Conservation (phyloP, 2,797 vertebrate species). For the Acestrorhynchus altus region DNA sequence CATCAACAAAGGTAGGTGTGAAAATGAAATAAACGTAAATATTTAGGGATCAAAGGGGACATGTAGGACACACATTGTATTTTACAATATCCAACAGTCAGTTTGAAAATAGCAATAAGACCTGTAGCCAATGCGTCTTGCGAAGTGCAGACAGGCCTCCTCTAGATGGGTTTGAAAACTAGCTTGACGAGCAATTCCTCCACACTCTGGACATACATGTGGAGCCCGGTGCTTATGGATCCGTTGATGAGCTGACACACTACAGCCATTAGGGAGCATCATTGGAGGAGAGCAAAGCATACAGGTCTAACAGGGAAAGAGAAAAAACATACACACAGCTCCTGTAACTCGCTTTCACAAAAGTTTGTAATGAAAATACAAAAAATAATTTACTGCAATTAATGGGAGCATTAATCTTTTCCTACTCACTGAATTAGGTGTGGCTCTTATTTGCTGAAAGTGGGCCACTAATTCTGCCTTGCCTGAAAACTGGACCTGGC, state of each 20-base stretch:
- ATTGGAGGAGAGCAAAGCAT: constrained; percentile 87
- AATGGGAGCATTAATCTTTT: background rate
- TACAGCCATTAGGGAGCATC: constrained; percentile 93
- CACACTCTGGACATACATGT: constrained; percentile 93
- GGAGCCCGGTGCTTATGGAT: constrained; percentile 88
- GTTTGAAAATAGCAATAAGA: constrained; percentile 54
- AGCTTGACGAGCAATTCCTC: constrained; percentile 83
- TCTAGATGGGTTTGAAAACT: constrained; percentile 86
- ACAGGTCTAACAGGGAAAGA: constrained; percentile 78
- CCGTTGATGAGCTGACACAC: constrained; percentile 88
- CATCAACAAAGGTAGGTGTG: too few relatives aligned
- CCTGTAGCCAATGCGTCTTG: constrained; percentile 95
- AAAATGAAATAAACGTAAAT: too few relatives aligned
- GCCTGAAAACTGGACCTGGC: constrained; percentile 87
- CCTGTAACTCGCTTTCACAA: too few relatives aligned
- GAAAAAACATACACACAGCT: too few relatives aligned
- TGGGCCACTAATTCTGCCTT: constrained; percentile 87
- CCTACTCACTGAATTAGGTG: constrained; percentile 72
- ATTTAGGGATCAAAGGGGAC: background rate
- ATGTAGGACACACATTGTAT: background rate
- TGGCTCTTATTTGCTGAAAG: constrained; percentile 85
- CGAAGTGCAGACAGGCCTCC: constrained; percentile 90
- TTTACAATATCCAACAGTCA: background rate
- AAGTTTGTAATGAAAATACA: too few relatives aligned
- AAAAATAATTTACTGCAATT: too few relatives aligned